phyloP scores from a whole-genome alignment of 2,797 vertebrate species.

The Nasua narica region DNA sequence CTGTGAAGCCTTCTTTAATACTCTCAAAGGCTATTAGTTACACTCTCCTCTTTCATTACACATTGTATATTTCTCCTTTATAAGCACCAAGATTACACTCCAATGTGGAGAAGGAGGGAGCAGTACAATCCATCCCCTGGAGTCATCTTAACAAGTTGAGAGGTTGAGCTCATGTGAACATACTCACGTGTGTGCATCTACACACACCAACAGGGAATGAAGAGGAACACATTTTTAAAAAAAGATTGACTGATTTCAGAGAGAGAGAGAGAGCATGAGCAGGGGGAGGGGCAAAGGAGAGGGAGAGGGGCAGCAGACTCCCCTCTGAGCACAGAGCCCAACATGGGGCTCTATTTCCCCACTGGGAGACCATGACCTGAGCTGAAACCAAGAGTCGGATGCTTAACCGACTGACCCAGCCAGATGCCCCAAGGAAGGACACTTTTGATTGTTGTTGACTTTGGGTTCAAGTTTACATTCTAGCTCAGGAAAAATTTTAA shows the following conservation, averaged over 20 bases:
- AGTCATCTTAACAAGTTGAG: not conserved
- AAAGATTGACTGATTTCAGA: too few species aligned
- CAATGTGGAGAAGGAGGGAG: not conserved
- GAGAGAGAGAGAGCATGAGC: not conserved
- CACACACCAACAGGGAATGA: not conserved
- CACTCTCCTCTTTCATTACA: not conserved
- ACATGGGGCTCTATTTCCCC: not conserved
- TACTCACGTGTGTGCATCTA: not conserved
- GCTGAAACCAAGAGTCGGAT: not conserved
- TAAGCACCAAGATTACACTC: not conserved
- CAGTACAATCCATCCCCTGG: not conserved
- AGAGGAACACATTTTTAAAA: not conserved
- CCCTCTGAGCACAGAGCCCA: not conserved
- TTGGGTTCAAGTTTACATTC: not conserved
- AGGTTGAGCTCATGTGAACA: not conserved
- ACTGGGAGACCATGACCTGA: not conserved
- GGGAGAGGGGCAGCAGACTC: not conserved
- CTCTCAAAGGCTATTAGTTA: not conserved
- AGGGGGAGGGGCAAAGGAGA: not conserved
- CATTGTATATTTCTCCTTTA: not conserved
- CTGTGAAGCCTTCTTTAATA: not conserved
- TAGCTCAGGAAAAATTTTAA: not conserved
- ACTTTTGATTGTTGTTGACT: not conserved
- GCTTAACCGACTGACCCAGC: not conserved
- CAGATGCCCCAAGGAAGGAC: not conserved